These are phyloP conservation scores for Nysson spinosus DNA, from an alignment of 2,888 invertebrate species.

Conservation along the genomic window DNA sequence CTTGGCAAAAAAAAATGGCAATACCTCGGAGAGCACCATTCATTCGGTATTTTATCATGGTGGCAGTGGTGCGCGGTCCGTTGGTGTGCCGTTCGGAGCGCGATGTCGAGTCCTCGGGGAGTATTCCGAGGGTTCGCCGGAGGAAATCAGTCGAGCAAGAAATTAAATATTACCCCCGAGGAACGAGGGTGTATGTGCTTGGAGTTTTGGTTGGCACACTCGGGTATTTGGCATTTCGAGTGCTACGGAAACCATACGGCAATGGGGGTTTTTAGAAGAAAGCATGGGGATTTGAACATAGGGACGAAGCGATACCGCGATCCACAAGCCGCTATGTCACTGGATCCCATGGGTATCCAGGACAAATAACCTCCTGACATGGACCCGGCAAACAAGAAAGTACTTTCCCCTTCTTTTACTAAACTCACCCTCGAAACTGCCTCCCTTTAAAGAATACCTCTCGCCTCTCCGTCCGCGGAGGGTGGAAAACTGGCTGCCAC, in stretches of 20 bases:
- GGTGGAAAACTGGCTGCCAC: conserved; percentile 32
- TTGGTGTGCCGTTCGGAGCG: conserved; percentile 14
- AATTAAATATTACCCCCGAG: conserved; percentile 72
- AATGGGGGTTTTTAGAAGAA: background rate
- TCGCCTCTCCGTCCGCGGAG: conserved; percentile 28
- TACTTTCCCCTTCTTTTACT: conserved; percentile 14
- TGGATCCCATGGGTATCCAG: conserved; percentile 57
- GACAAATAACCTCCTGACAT: conserved; percentile 65
- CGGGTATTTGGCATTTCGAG: conserved; percentile 56
- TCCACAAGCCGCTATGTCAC: conserved; percentile 50
- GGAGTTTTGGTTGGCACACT: conserved; percentile 22
- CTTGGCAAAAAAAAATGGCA: conserved; percentile 49
- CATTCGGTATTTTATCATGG: conserved; percentile 66
- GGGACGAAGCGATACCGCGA: conserved; percentile 39
- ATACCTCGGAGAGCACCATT: conserved; percentile 39
- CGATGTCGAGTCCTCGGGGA: conserved; percentile 41
- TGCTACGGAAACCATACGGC: conserved; percentile 12
- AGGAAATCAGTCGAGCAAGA: conserved; percentile 71
- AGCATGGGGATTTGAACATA: background rate
- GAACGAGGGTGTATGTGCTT: conserved; percentile 39
- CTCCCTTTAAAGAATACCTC: conserved; percentile 45
- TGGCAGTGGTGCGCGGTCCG: no score
- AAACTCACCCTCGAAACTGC: conserved; percentile 9
- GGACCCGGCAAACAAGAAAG: conserved; percentile 62
- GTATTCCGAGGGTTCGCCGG: conserved; percentile 49